Percentiles rank a stretch among this genome's conserved stretches.
Conservation (phyloP, 2,888 invertebrate species). For the Pterobdella sp. region DNA sequence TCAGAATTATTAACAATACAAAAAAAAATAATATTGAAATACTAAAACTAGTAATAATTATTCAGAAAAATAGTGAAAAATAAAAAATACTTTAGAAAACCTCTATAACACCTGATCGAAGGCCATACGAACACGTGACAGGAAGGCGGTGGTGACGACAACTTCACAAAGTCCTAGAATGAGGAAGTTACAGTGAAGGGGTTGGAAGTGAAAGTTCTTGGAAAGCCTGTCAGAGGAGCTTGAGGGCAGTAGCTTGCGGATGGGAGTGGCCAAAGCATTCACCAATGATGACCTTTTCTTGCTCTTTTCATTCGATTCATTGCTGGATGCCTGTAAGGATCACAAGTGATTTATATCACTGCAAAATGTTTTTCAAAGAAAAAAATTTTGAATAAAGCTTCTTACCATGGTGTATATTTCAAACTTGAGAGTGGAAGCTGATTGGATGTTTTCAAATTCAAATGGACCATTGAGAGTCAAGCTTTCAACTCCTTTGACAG, state of each 20-base stretch:
- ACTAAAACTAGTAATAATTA: no score
- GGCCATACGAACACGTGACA: not conserved
- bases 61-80: no score
- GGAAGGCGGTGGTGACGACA: not conserved
- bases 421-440: slow-evolving; percentile 9
- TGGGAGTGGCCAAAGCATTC: not conserved
- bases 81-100: no score
- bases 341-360: no score
- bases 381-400: not conserved
- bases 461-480: not conserved
- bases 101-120: slow-evolving; percentile 6
- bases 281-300: not conserved
- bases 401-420: slow-evolving; percentile 2
- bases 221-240: not conserved
- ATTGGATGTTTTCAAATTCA: slow-evolving; percentile 9
- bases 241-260: not conserved
- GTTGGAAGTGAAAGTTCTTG: not conserved
- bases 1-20: no score
- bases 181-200: not conserved
- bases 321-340: not conserved
- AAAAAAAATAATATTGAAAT: no score
- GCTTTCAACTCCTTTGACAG: not conserved
- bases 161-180: slow-evolving; percentile 4
- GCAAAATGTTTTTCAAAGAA: not conserved
- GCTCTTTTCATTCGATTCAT: not conserved